A percentile compares a stretch with the other conserved stretches of the same genome.
Evolutionary conservation across 2,797 vertebrate species (phyloP).

Genomic region (Orestias chungarensis): DNA sequence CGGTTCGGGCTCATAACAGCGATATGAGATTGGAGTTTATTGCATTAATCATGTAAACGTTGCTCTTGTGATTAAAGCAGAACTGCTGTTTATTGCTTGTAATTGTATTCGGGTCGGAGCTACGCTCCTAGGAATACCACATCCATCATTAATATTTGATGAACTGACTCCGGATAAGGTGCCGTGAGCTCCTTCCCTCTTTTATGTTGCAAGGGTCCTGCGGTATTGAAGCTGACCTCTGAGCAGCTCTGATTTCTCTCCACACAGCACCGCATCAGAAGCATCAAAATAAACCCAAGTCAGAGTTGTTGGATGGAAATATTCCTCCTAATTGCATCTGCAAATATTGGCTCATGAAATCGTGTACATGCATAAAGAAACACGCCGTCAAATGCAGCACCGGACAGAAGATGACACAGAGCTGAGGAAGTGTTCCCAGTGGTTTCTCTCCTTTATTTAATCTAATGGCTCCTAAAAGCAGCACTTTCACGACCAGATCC

Average conservation of each 20-base stretch:
- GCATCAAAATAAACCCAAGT: slow-evolving; percentile 56
- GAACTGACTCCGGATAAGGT: slow-evolving; percentile 71
- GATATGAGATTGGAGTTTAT: slow-evolving; percentile 73
- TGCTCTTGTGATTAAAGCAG: slow-evolving; percentile 78
- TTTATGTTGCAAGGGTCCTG: slow-evolving; percentile 59
- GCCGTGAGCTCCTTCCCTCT: slow-evolving; percentile 37
- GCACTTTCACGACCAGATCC: slow-evolving; percentile 32
- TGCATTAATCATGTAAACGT: slow-evolving; percentile 79
- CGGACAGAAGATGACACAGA: slow-evolving; percentile 3
- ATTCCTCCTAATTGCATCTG: slow-evolving; percentile 56
- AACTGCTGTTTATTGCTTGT: slow-evolving; percentile 79
- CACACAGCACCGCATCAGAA: slow-evolving; percentile 44
- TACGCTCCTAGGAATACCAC: slow-evolving; percentile 68
- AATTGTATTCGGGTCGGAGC: slow-evolving; percentile 76
- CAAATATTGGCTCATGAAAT: slow-evolving; percentile 53
- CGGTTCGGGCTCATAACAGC: slow-evolving; percentile 68
- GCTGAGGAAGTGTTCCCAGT: slow-evolving; percentile 27
- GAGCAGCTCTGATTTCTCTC: slow-evolving; percentile 49
- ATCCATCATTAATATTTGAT: slow-evolving; percentile 74
- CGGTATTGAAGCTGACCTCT: slow-evolving; percentile 63
- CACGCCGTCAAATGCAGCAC: slow-evolving; percentile 16
- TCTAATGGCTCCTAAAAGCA: slow-evolving; percentile 42
- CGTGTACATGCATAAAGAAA: slow-evolving; percentile 42
- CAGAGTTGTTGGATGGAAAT: slow-evolving; percentile 53
- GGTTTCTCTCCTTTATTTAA: slow-evolving; percentile 1